Base-by-base conservation (phyloP, 1,140 invertebrate species). In the Panagrolaimus sp. region DNA sequence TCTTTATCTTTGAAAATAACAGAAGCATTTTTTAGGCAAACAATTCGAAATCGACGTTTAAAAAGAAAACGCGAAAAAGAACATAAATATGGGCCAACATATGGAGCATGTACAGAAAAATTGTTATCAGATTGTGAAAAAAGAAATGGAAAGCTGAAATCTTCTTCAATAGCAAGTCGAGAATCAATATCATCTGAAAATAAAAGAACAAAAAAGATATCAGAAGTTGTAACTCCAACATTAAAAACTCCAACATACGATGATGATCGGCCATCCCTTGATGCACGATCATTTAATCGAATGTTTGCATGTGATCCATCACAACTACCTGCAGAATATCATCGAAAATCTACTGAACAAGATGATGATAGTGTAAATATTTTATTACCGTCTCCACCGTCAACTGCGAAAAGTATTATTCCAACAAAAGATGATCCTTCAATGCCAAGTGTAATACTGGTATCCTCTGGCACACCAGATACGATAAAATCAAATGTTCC, bases 251-350 rank as follows among this genome's bases (percentile, higher is more conserved):
- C 31, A 38, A 38, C 31, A 38, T 38, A 4, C 7, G 31, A 38
- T 38, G 31, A 38, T 38, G 31, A 38, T 38, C 14, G 51, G 16
- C 51, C 51, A 11, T 27, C 20, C 20, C 20, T 57, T 16, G 51
- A 57, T 20, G 9, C 11, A 5, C 20, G 51, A 16, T 20, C 51
- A 23, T 57, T 57, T 27, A n/a, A 25, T 23, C 51, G 51, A 20
- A 57, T 57, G 51, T 57, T 57, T 57, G 51, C 51, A 11, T 57
- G 51, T 16, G 51, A 57, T 57, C 51, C 51, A 20, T 20, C 14
- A n/a, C 27, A 20, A 57, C 20, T 57, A 27, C 51, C 51, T 5
- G 27, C 27, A 9, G 51, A 57, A 57, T 38, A 38, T 38, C 31
- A 38, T 38, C 31, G 31, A 38, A 27, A 20, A 20, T 57, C 51